phyloP scores from a whole-genome alignment of 2,888 invertebrate genomes.

The Trissolcus brochymenae region DNA sequence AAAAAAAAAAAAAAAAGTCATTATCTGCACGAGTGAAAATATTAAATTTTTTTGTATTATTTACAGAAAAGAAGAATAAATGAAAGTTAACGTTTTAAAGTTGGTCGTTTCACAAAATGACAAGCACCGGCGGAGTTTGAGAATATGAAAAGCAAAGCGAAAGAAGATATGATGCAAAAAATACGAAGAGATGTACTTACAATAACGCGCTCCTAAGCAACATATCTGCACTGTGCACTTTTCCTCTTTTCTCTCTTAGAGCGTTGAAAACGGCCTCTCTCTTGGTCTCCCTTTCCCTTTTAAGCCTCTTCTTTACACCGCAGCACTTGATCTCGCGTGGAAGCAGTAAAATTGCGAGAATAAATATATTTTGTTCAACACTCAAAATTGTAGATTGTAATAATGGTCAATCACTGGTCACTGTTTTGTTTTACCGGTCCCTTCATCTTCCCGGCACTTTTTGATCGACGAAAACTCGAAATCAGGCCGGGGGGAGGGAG shows the following conservation, averaged over 20 bases:
- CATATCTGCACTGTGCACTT: slow-evolving; percentile 70
- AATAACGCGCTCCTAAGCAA: slow-evolving; percentile 69
- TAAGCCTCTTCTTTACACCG: slow-evolving; percentile 45
- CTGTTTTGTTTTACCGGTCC: slow-evolving; percentile 34
- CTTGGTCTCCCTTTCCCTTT: slow-evolving; percentile 47
- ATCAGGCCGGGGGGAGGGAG: not conserved
- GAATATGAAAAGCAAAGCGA: too few species aligned
- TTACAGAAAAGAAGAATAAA: too few species aligned
- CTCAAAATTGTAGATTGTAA: slow-evolving; percentile 3
- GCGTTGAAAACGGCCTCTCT: slow-evolving; percentile 47
- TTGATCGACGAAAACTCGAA: not conserved
- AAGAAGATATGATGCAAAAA: not conserved
- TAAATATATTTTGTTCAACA: not conserved
- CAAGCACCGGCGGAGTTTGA: too few species aligned
- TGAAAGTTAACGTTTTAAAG: too few species aligned
- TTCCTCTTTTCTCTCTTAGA: slow-evolving; percentile 57
- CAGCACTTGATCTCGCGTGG: slow-evolving; percentile 31
- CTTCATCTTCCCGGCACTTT: slow-evolving; percentile 51
- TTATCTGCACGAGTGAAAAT: too few species aligned
- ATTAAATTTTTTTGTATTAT: too few species aligned
- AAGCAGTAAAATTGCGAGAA: slow-evolving; percentile 25
- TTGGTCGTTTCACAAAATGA: too few species aligned
- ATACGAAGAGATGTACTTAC: slow-evolving; percentile 66
- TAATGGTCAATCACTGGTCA: slow-evolving; percentile 43
- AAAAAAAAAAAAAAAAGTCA: too few species aligned